Percentiles rank a stretch among this genome's conserved stretches.
These are phyloP conservation scores for Lepus oiostolus DNA, from an alignment of 2,797 vertebrate genomes.

Conservation along the genomic window DNA sequence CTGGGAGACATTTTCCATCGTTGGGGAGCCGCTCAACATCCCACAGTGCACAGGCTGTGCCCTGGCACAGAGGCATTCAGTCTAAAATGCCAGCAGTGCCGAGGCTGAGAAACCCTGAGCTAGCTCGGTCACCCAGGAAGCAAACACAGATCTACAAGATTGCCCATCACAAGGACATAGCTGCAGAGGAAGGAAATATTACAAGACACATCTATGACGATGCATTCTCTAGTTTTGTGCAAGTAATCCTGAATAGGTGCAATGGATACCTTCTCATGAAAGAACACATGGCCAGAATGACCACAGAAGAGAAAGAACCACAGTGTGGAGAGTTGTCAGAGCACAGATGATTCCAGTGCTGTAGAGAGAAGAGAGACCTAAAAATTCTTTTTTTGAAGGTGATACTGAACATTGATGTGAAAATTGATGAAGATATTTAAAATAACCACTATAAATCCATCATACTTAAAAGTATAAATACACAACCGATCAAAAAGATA, in stretches of 20 bases:
- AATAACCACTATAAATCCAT: background rate
- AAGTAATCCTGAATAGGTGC: background rate
- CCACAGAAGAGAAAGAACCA: background rate
- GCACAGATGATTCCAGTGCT: background rate
- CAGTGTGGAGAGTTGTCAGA: background rate
- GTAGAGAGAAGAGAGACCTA: background rate
- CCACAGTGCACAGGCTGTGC: rapidly evolving
- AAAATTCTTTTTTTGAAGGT: background rate
- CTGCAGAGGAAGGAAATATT: background rate
- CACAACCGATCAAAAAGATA: too few relatives aligned
- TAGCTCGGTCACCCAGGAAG: background rate
- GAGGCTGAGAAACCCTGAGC: background rate
- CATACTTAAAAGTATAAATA: too few relatives aligned
- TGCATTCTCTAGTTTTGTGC: background rate
- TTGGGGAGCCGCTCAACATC: background rate
- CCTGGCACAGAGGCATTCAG: rapidly evolving
- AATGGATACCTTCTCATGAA: background rate
- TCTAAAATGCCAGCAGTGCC: rapidly evolving
- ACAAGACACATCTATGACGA: background rate
- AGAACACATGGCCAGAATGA: background rate
- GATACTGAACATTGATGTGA: background rate
- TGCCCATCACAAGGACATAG: background rate
- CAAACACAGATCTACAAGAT: background rate
- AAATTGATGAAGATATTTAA: background rate
- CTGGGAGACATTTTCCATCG: background rate